Evolutionary conservation across 30 jellyfish, hydroid and myxozoan species (phyloP).

Genomic region (Pseudorhiza aurosa): DNA sequence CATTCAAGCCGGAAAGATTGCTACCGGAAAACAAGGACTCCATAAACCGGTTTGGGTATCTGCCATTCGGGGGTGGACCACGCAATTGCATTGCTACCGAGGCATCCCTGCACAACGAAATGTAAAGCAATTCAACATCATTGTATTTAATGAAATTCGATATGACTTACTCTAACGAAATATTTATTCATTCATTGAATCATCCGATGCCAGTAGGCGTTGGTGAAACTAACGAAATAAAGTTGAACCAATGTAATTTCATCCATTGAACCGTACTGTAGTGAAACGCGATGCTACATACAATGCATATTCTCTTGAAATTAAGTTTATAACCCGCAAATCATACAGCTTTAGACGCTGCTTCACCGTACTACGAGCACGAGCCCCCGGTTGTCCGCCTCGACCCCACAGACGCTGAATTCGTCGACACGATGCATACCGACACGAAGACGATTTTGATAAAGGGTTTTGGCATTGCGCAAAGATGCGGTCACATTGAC

Average conservation of each 20-base stretch:
- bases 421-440: slow-evolving; percentile 91
- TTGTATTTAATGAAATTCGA: too few relatives aligned
- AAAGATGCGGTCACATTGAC: slow-evolving; percentile 84
- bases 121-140: too few relatives aligned
- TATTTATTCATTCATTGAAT: too few relatives aligned
- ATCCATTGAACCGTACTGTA: too few relatives aligned
- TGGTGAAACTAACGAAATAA: too few relatives aligned
- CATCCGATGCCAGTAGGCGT: too few relatives aligned
- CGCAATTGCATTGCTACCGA: slow-evolving; percentile 70
- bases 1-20: slow-evolving; percentile 70
- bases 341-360: slow-evolving; percentile 89
- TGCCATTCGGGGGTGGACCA: slow-evolving; percentile 79
- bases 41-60: slow-evolving; percentile 43
- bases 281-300: too few relatives aligned
- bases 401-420: slow-evolving; percentile 90
- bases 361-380: slow-evolving; percentile 83
- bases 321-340: too few relatives aligned
- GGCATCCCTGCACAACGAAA: too few relatives aligned
- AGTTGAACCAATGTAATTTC: too few relatives aligned
- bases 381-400: slow-evolving; percentile 81
- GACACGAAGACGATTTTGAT: slow-evolving; percentile 62
- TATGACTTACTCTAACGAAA: too few relatives aligned
- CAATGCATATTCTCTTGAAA: too few relatives aligned
- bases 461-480: slow-evolving; percentile 85
- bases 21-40: slow-evolving; percentile 69